phyloP scores from a whole-genome alignment of 1,140 invertebrate genomes.

The Meloidogyne floridensis region DNA sequence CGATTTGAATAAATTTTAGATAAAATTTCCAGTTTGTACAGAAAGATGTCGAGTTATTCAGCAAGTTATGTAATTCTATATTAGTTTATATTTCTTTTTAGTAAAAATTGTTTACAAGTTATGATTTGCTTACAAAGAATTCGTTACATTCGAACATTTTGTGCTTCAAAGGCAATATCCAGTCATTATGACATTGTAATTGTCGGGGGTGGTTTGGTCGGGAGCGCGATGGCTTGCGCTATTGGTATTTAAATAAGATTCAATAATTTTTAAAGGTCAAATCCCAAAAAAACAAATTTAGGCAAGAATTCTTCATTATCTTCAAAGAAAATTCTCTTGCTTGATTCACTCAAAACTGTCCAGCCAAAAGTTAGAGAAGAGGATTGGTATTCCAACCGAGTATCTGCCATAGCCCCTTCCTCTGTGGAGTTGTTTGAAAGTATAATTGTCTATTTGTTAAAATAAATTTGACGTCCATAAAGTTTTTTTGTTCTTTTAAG shows the following conservation, averaged over 20 bases:
- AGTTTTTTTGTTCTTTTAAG: too few species aligned
- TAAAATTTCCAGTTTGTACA: neutral
- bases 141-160: neutral
- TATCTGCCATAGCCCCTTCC: conserved; percentile 47
- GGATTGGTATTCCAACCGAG: conserved; percentile 47
- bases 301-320: conserved; percentile 31
- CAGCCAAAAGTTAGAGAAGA: neutral
- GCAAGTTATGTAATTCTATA: neutral
- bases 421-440: conserved; percentile 51
- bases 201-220: conserved; percentile 51
- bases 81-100: neutral
- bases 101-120: neutral
- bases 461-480: too few species aligned
- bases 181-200: conserved; percentile 45
- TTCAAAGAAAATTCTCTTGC: conserved; percentile 43
- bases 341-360: conserved; percentile 36
- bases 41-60: neutral
- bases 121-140: neutral
- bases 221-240: conserved; percentile 56
- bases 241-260: conserved; percentile 37
- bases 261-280: too few species aligned
- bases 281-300: conserved; percentile 24
- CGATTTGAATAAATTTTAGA: conserved; percentile 10
- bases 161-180: neutral
- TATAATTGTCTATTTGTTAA: conserved; percentile 13